phyloP scores from a whole-genome alignment of 2,797 vertebrate species.

The Scyliorhinus canicula region DNA sequence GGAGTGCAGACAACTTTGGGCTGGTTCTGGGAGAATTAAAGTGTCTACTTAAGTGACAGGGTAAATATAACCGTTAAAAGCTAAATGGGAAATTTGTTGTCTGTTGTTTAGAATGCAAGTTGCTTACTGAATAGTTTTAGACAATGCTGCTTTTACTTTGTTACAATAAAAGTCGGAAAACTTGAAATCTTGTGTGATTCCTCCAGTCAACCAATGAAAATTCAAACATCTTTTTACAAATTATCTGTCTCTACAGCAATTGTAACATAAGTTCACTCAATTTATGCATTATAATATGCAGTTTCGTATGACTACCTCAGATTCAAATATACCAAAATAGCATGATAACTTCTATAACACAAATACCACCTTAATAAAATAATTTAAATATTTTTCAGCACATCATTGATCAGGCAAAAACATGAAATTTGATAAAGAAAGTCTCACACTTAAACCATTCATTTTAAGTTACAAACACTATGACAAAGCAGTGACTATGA shows the following conservation, averaged over 20 bases:
- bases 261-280: neutral
- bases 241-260: neutral
- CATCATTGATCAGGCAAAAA: neutral
- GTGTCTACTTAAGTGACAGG: no score
- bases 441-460: conserved; percentile 6
- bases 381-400: neutral
- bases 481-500: neutral
- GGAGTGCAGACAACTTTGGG: no score
- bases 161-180: no score
- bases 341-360: neutral
- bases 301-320: neutral
- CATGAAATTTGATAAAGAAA: conserved; percentile 1
- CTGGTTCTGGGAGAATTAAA: no score
- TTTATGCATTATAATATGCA: neutral
- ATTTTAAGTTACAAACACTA: neutral
- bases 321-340: conserved; percentile 9
- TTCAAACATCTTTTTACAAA: neutral
- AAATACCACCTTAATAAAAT: neutral
- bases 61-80: no score
- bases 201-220: neutral
- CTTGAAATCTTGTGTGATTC: neutral
- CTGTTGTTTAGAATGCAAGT: no score
- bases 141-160: no score
- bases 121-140: no score
- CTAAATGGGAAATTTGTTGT: no score